A percentile compares a stretch with the other conserved stretches of the same genome.
These are phyloP conservation scores for Falco rusticolus DNA, from an alignment of 2,797 vertebrate species.

Conservation along the genomic window DNA sequence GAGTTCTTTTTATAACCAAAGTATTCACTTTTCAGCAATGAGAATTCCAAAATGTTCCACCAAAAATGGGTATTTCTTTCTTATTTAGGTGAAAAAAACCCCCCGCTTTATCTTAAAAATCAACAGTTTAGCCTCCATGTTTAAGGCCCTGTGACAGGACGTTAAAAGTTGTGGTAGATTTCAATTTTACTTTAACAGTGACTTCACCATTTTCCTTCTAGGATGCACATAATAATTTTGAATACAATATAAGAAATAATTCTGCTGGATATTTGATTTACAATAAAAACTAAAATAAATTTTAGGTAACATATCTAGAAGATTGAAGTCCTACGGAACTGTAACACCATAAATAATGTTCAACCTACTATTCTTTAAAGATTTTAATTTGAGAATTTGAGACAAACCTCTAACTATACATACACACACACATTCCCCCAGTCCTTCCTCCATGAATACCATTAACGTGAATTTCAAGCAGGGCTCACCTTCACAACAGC, in stretches of 20 bases:
- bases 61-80: not conserved
- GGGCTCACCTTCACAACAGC: constrained; percentile 67
- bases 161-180: not conserved
- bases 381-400: not conserved
- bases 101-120: not conserved
- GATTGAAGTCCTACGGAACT: not conserved
- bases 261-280: not conserved
- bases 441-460: constrained; percentile 39
- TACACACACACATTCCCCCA: not conserved
- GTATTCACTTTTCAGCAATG: not conserved
- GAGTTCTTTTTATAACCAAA: not conserved
- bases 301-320: not conserved
- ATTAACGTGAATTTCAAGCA: constrained; percentile 58
- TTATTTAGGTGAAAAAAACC: not conserved
- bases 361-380: not conserved
- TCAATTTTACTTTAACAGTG: not conserved
- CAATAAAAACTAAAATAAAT: not conserved
- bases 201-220: not conserved
- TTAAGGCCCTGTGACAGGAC: not conserved
- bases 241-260: not conserved
- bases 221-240: not conserved
- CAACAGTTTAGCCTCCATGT: not conserved
- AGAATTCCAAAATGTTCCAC: not conserved
- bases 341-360: not conserved
- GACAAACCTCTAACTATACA: not conserved